Conservation (phyloP, 2,797 vertebrate species). For the Echeneis naucrates region DNA sequence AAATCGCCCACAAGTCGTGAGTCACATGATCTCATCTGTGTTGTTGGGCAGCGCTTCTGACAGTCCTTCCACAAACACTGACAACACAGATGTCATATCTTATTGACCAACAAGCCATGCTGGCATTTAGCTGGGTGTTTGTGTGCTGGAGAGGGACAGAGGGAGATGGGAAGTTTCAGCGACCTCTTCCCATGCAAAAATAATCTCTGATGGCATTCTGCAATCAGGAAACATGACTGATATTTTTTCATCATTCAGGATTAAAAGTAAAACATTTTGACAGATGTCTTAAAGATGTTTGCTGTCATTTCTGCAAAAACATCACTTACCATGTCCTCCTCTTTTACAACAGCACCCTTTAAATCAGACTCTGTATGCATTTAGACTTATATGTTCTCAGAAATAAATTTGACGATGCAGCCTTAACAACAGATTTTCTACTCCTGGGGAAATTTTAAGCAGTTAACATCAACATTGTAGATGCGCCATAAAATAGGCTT, state of each 20-base stretch:
- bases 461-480: constrained; percentile 38
- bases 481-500: constrained; percentile 21
- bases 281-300: constrained; percentile 6
- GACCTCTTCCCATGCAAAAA: constrained; percentile 16
- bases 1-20: constrained; percentile 42
- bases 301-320: neutral
- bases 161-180: neutral
- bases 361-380: neutral
- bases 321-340: neutral
- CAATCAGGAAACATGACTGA: constrained; percentile 6
- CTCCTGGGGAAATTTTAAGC: constrained; percentile 25
- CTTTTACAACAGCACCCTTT: neutral
- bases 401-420: constrained; percentile 14
- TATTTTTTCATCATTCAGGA: neutral
- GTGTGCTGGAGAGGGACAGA: neutral
- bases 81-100: constrained; percentile 65
- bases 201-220: constrained; percentile 30
- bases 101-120: constrained; percentile 58
- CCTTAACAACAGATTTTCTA: constrained; percentile 29
- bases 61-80: constrained; percentile 47
- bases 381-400: constrained; percentile 17
- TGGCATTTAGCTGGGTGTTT: constrained; percentile 56
- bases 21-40: constrained; percentile 56
- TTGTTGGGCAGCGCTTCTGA: constrained; percentile 46
- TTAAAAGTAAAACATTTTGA: neutral